Percentiles rank a stretch among this genome's conserved stretches.
Evolutionary conservation across 2,888 invertebrate species (phyloP).

Genomic region (Arrhopalites spinosus): DNA sequence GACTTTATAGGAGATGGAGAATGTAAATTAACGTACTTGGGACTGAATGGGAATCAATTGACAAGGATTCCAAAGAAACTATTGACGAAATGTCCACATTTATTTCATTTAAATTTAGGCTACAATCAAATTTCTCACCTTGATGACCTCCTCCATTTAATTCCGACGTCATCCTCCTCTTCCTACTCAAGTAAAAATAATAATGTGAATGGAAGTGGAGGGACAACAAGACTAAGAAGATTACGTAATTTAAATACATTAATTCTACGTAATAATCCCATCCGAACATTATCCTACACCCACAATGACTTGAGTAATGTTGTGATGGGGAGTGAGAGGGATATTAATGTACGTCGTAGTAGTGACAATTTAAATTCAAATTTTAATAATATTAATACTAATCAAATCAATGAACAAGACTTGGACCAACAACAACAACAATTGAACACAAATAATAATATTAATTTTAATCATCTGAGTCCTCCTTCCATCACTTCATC

Average conservation of each 20-base stretch:
- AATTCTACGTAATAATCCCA: conserved; percentile 80
- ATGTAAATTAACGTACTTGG: conserved; percentile 55
- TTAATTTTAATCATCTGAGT: background rate
- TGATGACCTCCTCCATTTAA: conserved; percentile 67
- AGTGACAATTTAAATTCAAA: background rate
- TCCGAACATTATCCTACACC: conserved; percentile 67
- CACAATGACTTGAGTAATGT: conserved; percentile 13
- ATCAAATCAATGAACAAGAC: background rate
- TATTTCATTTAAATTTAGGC: conserved; percentile 85
- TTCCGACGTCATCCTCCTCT: background rate
- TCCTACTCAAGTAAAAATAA: background rate
- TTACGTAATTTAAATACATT: conserved; percentile 78
- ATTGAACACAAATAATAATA: background rate
- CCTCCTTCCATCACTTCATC: background rate
- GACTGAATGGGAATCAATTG: conserved; percentile 71
- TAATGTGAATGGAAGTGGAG: background rate
- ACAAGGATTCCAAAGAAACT: conserved; percentile 72
- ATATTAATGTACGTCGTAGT: conserved; percentile 10
- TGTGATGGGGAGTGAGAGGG: background rate
- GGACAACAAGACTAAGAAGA: conserved; percentile 60
- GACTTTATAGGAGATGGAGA: conserved; percentile 37
- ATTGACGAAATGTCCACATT: conserved; percentile 72
- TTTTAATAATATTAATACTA: conserved; percentile 2
- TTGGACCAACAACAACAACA: background rate
- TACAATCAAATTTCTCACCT: conserved; percentile 81